These are phyloP conservation scores for Panthera uncia DNA, from an alignment of 2,113 vertebrate genomes.

Conservation along the genomic window DNA sequence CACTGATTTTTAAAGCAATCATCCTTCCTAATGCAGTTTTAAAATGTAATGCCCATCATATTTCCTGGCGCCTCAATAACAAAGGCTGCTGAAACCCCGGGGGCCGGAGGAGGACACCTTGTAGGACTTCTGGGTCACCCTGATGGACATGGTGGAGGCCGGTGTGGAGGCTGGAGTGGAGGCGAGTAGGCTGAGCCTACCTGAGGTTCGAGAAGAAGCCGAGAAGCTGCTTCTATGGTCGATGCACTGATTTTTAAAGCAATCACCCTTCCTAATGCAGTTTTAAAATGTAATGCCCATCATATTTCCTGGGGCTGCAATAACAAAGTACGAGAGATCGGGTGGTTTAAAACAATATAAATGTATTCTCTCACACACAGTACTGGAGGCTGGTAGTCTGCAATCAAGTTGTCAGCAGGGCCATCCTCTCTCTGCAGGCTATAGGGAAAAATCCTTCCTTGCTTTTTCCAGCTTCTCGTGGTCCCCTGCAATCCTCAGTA, in stretches of 20 bases:
- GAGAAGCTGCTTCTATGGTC: slow-evolving; percentile 1
- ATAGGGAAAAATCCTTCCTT: background rate
- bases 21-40: background rate
- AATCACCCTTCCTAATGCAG: background rate
- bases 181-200: background rate
- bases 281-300: background rate
- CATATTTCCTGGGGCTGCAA: background rate
- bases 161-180: background rate
- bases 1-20: background rate
- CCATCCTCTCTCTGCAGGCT: background rate
- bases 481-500: background rate
- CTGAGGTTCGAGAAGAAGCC: background rate
- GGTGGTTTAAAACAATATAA: background rate
- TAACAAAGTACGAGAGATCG: background rate
- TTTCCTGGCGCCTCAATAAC: background rate
- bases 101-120: slow-evolving; percentile 62
- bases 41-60: background rate
- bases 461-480: background rate
- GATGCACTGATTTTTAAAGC: background rate
- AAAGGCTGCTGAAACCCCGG: slow-evolving; percentile 81
- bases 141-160: slow-evolving; percentile 68
- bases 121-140: slow-evolving; percentile 70
- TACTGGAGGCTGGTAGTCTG: background rate
- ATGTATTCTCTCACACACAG: background rate
- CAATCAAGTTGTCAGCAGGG: background rate